Conservation (phyloP, 1,140 invertebrate genomes). For the Cotesia typhae region DNA sequence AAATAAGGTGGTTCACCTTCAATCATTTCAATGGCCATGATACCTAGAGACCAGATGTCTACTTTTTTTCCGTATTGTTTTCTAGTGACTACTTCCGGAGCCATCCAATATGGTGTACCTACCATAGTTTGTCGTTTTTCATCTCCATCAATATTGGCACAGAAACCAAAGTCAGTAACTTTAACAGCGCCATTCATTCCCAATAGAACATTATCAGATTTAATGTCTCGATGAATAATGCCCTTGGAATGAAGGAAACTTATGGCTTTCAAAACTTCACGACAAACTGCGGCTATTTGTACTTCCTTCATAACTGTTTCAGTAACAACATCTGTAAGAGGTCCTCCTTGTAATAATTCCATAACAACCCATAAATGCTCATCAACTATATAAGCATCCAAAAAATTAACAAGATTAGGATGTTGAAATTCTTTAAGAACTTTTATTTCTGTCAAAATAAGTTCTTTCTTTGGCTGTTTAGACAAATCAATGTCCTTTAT, state of each 20-base stretch:
- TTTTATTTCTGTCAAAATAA: slow-evolving; percentile 94
- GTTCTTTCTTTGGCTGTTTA: slow-evolving; percentile 92
- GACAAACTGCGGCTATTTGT: slow-evolving; percentile 95
- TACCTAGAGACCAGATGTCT: slow-evolving; percentile 95
- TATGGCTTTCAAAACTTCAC: slow-evolving; percentile 91
- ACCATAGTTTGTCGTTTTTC: slow-evolving; percentile 98
- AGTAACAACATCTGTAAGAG: slow-evolving; percentile 96
- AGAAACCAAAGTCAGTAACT: slow-evolving; percentile 98
- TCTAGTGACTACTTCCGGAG: slow-evolving; percentile 88
- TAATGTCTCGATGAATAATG: slow-evolving; percentile 94
- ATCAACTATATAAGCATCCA: slow-evolving; percentile 88
- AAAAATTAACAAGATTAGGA: slow-evolving; percentile 96
- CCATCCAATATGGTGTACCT: slow-evolving; percentile 85
- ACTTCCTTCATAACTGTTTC: slow-evolving; percentile 97
- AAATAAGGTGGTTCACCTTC: slow-evolving; percentile 97
- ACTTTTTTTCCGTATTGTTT: slow-evolving; percentile 91
- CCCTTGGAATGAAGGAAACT: slow-evolving; percentile 90
- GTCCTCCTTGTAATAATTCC: slow-evolving; percentile 95
- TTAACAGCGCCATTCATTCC: slow-evolving; percentile 97
- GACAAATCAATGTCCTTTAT: slow-evolving; percentile 96
- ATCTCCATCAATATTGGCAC: slow-evolving; percentile 88
- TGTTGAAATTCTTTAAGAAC: slow-evolving; percentile 94
- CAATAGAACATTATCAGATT: slow-evolving; percentile 95
- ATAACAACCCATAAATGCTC: slow-evolving; percentile 95
- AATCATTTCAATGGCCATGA: slow-evolving; percentile 99